Base-by-base conservation (phyloP, 2,113 vertebrate genomes). In the Eleginops maclovinus region DNA sequence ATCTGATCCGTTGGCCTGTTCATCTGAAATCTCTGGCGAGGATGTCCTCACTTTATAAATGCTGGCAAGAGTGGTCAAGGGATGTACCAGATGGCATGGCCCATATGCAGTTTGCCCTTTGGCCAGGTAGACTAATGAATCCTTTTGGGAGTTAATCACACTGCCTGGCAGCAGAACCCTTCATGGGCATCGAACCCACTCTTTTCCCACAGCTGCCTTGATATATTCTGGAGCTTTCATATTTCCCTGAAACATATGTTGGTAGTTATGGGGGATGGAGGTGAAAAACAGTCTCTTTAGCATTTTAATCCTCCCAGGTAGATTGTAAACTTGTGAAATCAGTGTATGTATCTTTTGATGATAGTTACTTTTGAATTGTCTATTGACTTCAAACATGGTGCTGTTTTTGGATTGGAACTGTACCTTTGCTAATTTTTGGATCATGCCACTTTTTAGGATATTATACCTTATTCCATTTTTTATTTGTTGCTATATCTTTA, bases 91-190 rank as follows among this genome's bases (percentile, higher is more conserved):
- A 94, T 93, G 92, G 92, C 79, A 64, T 56, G 43, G 77, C n/a
- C 88, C 89, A 92, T 93, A 92, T 93, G 90, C 76, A 82, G 76
- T 79, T 85, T 89, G 86, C 91, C 91, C 93, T 92, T 89, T 93
- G 88, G 93, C 88, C 92, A 94, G 93, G 91, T 93, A 93, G 83
- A 89, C 91, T 93, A 93, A 94, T 94, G 90, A 93, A 94, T 85
- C 83, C 91, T 82, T 79, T 70, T 69, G 91, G 92, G 93, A 94
- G 70, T 88, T 85, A 85, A 86, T 91, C 87, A 80, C 71, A 86
- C 63, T 84, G 73, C 78, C 83, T 92, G 90, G 89, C 90, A 91
- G 82, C 51, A 75, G 66, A n/a, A 79, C 64, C 74, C 75, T 90
- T 77, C 43, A 16, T 82, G 88, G 88, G 91, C 75, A 78, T 22